Evolutionary conservation across 1,140 invertebrate species (phyloP).

Genomic region (Formica exsecta): DNA sequence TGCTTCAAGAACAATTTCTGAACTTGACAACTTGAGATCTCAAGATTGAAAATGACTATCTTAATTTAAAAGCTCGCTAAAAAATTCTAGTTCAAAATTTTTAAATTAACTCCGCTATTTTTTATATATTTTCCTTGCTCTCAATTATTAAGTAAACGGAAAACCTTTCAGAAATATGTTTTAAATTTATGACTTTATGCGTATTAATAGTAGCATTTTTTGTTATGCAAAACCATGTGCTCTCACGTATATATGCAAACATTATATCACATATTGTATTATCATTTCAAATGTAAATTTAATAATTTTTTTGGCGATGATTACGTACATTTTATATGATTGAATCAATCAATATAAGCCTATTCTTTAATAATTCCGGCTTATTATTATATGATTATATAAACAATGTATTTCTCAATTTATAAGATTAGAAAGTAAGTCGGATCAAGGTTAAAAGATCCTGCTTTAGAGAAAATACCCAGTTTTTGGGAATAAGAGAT

Average conservation of each 20-base stretch:
- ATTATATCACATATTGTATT: background rate
- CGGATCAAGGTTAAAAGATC: conserved; percentile 4
- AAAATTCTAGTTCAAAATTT: conserved; percentile 50
- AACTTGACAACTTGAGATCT: conserved; percentile 59
- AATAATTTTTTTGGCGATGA: background rate
- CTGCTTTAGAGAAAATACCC: conserved; percentile 9
- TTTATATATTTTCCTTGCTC: conserved; percentile 10
- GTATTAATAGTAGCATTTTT: conserved; percentile 5
- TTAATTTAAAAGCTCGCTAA: conserved; percentile 54
- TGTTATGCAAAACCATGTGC: background rate
- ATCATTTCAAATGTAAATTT: background rate
- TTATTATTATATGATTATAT: background rate
- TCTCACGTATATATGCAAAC: too few species aligned
- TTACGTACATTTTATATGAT: conserved; percentile 13
- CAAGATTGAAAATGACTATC: conserved; percentile 50
- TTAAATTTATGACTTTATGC: background rate
- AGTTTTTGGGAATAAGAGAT: conserved; percentile 34
- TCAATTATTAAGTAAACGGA: conserved; percentile 15
- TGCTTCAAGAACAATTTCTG: conserved; percentile 61
- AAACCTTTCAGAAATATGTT: background rate
- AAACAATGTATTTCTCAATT: conserved; percentile 16
- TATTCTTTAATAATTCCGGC: background rate
- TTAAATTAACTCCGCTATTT: conserved; percentile 48
- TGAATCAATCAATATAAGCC: background rate
- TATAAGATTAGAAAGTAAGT: conserved; percentile 1